Evolutionary conservation across 2,797 vertebrate species (phyloP), one percentile per base, ranked within the genome.

Genomic region (Cephalopachus bancanus): DNA sequence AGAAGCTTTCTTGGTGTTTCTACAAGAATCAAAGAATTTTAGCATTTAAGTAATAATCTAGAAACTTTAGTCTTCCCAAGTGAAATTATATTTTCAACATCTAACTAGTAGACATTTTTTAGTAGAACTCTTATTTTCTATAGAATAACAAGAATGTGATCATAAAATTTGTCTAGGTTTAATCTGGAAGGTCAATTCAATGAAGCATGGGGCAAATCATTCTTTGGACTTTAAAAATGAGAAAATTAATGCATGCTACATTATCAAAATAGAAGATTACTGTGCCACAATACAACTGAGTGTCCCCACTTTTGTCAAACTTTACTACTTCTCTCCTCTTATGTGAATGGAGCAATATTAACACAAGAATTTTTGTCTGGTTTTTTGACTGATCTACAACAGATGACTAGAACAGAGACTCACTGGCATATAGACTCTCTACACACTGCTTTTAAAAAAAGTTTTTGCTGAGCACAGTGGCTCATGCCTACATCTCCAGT

Each of bases 21-120:
- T 64, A 74, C 10, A 88, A 90, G 26, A 75, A 20, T 85, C 28
- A 87, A 72, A 8, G 5, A 83, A 93, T 74, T 78, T 8, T 62
- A 84, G 9, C 87, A 16, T 89, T 95, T 30, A 69, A 91, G 37
- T 91, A 37, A 79, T 85, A 81, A 65, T n/a, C 5, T 69, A 80
- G 64, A 12, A 91, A 89, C 91, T 84, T 84, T 24, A 90, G 33
- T 1, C 5, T 75, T 33, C 8, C 19, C 5, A 65, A 33, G 67
- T 65, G 10, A 69, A 83, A 76, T 81, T 75, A 57, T 0, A 17
- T 37, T 92, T 71, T 33, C 19, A 93, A n/a, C 6, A 83, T 65
- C 37, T 93, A 79, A 83, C 30, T 5, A 57, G 3, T 30, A 60
- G 6, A 65, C 0, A 2, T 84, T 20, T 59, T 92, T 95, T 65